A percentile compares a stretch with the other conserved stretches of the same genome.
These are phyloP conservation scores for Drosophila ambigua DNA, from an alignment of 1,140 invertebrate species.

Conservation along the genomic window DNA sequence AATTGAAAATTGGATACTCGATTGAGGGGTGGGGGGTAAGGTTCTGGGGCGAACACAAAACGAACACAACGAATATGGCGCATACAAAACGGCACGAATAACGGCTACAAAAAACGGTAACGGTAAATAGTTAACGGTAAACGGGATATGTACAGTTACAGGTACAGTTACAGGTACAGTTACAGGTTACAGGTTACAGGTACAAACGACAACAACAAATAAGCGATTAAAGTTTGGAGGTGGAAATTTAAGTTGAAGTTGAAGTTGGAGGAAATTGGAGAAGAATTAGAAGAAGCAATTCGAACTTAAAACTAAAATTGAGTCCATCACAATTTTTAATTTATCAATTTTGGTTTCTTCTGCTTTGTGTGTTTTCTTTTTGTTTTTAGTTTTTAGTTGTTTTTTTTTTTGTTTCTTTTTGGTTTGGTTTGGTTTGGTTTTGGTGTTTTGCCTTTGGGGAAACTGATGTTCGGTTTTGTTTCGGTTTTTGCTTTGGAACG, in stretches of 20 bases:
- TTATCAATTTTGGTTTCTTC: conserved; percentile 62
- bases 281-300: conserved; percentile 52
- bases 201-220: conserved; percentile 42
- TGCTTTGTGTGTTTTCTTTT: conserved; percentile 16
- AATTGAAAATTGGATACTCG: not conserved
- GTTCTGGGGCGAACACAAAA: not conserved
- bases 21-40: not conserved
- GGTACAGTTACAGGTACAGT: conserved; percentile 29
- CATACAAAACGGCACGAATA: conserved; percentile 17
- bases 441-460: conserved; percentile 6
- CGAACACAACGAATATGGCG: conserved; percentile 28
- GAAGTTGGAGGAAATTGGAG: conserved; percentile 19
- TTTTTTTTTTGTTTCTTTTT: conserved; percentile 11
- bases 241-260: conserved; percentile 33
- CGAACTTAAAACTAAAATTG: conserved; percentile 78
- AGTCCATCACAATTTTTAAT: conserved; percentile 84
- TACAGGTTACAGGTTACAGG: conserved; percentile 8
- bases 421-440: not conserved
- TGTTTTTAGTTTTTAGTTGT: conserved; percentile 20
- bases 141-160: conserved; percentile 26
- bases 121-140: conserved; percentile 14
- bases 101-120: conserved; percentile 20
- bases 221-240: conserved; percentile 46
- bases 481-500: conserved; percentile 5
- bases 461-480: conserved; percentile 11